Base-by-base conservation (phyloP, 1,140 invertebrate genomes). In the Phocides pigmalion region DNA sequence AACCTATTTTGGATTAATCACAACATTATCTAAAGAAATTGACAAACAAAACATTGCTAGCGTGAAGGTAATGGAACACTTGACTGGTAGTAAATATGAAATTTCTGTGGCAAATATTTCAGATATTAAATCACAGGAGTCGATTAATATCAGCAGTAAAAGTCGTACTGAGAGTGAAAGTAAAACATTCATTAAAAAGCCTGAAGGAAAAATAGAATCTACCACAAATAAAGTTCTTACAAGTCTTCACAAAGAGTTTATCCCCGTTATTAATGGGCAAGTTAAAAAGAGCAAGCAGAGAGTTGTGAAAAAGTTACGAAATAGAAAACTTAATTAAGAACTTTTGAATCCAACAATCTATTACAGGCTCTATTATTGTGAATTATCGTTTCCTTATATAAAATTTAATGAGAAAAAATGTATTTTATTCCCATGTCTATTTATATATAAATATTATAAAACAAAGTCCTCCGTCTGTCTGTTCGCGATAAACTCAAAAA, bases 251-350 rank as follows among this genome's bases (percentile, higher is more conserved):
- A 16, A 50, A 50, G 25, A 28, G 25, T 42, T 41, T n/a, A 41
- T 16, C 39, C 39, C 53, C 20, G 12, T 44, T 56, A 42, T 28
- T 28, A 56, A 28, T 28, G 17, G 53, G 0, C 53, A 56, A 11
- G 39, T 28, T 42, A 56, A 56, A 56, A 56, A 42, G 53, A 56
- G 22, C 37, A 56, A 44, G 15, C 53, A 56, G 3, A 56, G 53
- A 25, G 16, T 56, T 56, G 53, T 56, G n/a, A 56, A 39, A 28
- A 56, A 56, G n/a, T 56, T 56, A 44, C 19, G 39, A 56, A 56
- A 56, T 56, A 56, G 39, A 28, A 56, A 56, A 20, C 20, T 56
- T 12, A 44, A 44, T 56, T 56, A 56, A 44, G 22, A 25, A 56
- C 12, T 25, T 56, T 6, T 19, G 35, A 54, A 42, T 19, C 32